Base-by-base conservation (phyloP, 2,113 vertebrate species). In the Vanacampus margaritifer region DNA sequence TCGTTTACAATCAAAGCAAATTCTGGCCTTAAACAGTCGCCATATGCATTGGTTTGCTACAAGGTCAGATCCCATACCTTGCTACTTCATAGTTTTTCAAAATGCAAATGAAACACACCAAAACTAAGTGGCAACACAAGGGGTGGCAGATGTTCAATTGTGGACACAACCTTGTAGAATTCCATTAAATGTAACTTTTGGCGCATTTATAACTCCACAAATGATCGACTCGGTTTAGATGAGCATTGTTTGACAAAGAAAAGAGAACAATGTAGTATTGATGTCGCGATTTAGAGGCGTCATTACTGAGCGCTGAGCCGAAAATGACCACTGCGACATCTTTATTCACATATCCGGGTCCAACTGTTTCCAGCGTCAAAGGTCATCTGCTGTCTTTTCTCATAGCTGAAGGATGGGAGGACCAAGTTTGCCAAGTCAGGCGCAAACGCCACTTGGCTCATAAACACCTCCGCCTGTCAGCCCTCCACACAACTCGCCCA, bases 281-380 rank as follows among this genome's bases (percentile, higher is more conserved):
- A 10, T 16, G 23, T 57, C 26, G 7, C 26, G 26, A 57, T 32
- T 57, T 57, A 32, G 54, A 32, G 32, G n/a, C 13, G 12, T 26
- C 59, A 43, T 62, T 41, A 62, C 59, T 88, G 86, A 91, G 75
- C 24, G 67, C 41, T 35, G 35, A 64, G 50, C 43, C 63, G 50
- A 35, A 45, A 70, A 87, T 32, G 54, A 79, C 45, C 67, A 69
- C 67, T 59, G 72, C 50, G 24, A 41, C 13, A 59, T 67, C 68
- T 79, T 83, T 71, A 82, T 80, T 84, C 84, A 85, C 75, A 73
- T 78, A 73, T 74, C 68, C 70, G 61, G 65, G 73, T 78, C 83
- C 84, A 84, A 90, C 82, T 83, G 81, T 79, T 87, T 88, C 86
- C 67, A 50, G 64, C 69, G 89, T 78, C 86, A 88, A 86, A 90